A percentile compares a stretch with the other conserved stretches of the same genome.
phyloP scores from a whole-genome alignment of 1,140 invertebrate species.

The Zaprionus tsacasi region DNA sequence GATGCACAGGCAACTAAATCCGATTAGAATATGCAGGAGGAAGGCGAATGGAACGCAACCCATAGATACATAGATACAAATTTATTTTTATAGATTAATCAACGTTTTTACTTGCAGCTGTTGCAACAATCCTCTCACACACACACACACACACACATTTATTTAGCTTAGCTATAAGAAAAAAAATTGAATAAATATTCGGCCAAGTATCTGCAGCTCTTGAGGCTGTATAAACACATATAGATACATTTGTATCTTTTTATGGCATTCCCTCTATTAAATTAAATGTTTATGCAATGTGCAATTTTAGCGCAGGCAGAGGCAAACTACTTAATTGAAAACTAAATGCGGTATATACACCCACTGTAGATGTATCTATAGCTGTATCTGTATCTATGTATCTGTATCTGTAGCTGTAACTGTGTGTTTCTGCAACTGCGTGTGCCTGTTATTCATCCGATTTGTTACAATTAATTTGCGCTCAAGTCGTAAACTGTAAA shows the following conservation, averaged over 20 bases:
- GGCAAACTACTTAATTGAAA: slow-evolving; percentile 52
- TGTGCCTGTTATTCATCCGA: slow-evolving; percentile 45
- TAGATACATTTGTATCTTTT: slow-evolving; percentile 38
- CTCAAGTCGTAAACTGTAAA: slow-evolving; percentile 49
- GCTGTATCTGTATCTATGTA: slow-evolving; percentile 1
- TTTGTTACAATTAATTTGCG: slow-evolving; percentile 52
- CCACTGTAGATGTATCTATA: neutral
- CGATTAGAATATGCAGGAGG: slow-evolving; percentile 71
- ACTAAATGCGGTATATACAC: slow-evolving; percentile 7
- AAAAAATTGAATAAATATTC: slow-evolving; percentile 51
- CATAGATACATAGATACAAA: slow-evolving; percentile 77
- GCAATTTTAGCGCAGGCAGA: slow-evolving; percentile 26
- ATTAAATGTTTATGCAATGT: slow-evolving; percentile 74
- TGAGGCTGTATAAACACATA: slow-evolving; percentile 53
- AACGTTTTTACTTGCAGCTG: slow-evolving; percentile 61
- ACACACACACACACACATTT: slow-evolving; percentile 45
- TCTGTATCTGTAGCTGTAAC: neutral
- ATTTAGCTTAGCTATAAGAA: slow-evolving; percentile 66
- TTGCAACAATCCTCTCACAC: slow-evolving; percentile 38
- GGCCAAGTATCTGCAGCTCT: slow-evolving; percentile 49
- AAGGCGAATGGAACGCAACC: slow-evolving; percentile 37
- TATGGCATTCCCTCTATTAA: slow-evolving; percentile 52
- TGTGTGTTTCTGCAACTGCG: slow-evolving; percentile 18
- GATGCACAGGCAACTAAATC: slow-evolving; percentile 73
- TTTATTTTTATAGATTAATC: slow-evolving; percentile 82